Evolutionary conservation across 2,113 vertebrate species (phyloP).

Genomic region (Elanus axillaris): DNA sequence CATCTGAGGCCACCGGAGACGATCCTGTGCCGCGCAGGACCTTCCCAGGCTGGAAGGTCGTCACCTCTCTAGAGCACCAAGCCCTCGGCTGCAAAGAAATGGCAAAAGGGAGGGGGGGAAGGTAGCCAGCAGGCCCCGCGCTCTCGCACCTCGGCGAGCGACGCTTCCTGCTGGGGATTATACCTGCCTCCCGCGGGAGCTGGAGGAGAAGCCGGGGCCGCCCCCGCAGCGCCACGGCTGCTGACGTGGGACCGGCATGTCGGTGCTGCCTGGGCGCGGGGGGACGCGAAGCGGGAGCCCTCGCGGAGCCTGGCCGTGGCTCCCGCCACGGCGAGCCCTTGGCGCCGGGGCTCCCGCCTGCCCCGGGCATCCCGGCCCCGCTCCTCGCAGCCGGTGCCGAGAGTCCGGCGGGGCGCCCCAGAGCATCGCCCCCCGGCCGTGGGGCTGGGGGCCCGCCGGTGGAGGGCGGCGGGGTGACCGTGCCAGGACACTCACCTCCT

Average conservation of each 20-base stretch:
- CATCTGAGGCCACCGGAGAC: background rate
- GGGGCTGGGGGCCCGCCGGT: background rate
- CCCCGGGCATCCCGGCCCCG: background rate
- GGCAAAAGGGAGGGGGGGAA: background rate
- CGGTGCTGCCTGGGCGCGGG: background rate
- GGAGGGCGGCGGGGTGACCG: background rate
- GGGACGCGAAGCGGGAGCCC: background rate
- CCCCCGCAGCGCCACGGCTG: background rate
- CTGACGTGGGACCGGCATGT: background rate
- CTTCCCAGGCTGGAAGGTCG: background rate
- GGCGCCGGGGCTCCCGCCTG: background rate
- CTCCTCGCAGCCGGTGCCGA: background rate
- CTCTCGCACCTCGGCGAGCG: background rate
- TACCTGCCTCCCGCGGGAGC: background rate
- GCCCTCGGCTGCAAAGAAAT: background rate
- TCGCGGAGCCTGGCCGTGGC: background rate
- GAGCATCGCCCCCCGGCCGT: background rate
- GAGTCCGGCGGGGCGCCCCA: background rate
- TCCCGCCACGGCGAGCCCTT: background rate
- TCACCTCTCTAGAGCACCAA: background rate
- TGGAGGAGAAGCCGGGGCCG: background rate
- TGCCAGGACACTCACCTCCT: background rate
- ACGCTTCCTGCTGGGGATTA: background rate
- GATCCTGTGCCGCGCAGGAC: fast-evolving
- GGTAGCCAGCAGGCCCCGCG: background rate